Conservation (phyloP, 2,888 invertebrate species). For the Leptarthrus brevirostris region DNA sequence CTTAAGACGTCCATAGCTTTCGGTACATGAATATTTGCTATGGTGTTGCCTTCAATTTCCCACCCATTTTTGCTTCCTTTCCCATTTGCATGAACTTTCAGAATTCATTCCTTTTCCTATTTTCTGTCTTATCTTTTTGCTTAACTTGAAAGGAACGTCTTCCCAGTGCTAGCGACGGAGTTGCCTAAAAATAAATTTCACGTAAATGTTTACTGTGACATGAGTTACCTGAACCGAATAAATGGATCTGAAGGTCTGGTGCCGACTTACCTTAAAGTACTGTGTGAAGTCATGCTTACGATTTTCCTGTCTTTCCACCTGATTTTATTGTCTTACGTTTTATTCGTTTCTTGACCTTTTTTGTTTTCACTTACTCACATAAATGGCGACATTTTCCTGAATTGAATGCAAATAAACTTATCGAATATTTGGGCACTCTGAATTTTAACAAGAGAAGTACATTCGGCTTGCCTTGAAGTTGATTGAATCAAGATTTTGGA, state of each 20-base stretch:
- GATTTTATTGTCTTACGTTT: slow-evolving; percentile 11
- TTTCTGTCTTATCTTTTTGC: neutral
- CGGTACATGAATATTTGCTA: neutral
- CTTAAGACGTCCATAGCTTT: slow-evolving; percentile 19
- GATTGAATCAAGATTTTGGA: too few species aligned
- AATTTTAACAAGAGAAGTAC: too few species aligned
- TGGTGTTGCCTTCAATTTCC: neutral
- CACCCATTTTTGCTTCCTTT: neutral
- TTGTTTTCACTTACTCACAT: slow-evolving; percentile 1
- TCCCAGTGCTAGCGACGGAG: neutral
- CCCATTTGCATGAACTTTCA: slow-evolving; percentile 8
- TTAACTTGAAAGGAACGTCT: too few species aligned
- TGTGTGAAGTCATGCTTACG: neutral
- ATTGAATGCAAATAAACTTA: slow-evolving; percentile 24
- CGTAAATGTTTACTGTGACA: slow-evolving; percentile 5
- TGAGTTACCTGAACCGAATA: neutral
- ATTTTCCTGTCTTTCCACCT: neutral
- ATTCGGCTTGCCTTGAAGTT: too few species aligned
- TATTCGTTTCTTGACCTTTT: slow-evolving; percentile 3
- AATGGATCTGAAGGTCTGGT: neutral
- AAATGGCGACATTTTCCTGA: slow-evolving; percentile 6
- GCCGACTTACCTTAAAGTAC: neutral
- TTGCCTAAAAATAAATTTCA: neutral
- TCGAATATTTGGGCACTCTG: too few species aligned
- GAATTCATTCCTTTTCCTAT: neutral